Base-by-base conservation (phyloP, 2,113 vertebrate genomes). In the Crotalus tigris region DNA sequence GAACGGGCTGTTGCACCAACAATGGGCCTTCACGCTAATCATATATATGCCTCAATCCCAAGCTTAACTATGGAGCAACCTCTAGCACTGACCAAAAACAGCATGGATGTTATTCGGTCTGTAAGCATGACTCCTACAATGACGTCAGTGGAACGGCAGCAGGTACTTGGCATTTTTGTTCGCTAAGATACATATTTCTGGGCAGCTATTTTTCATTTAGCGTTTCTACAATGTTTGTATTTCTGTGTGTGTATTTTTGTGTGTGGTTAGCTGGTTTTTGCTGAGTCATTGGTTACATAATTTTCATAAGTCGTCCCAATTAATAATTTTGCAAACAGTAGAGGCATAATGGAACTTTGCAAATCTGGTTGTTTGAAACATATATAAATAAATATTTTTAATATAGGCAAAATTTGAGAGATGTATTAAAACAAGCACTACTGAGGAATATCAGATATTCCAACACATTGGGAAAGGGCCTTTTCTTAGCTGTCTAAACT, bases 1-100 rank as follows among this genome's bases (percentile, higher is more conserved):
- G 99, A 99, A 96, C 97, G 99, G 0, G 98, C 98, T 2, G 97
- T 97, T 75, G 97, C 98, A 90, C 98, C 99, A 0, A 97, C 98
- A 58, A 95, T 99, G 97, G 98, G 98, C 96, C 97, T 99, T 94
- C 98, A 99, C 0, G 91, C 97, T 90, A 98, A 97, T 95, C 99
- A 98, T 95, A 96, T 99, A 94, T 99, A 98, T 89, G 64, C 98
- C 12, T 98, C 98, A 96, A 98, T 99, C 96, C 98, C 99, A 75
- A 98, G 98, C 97, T 97, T 99, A 96, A 97, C 98, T 89, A 98
- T 99, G 98, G 99, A 99, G 97, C 99, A 99, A 98, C 99, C 99
- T 10, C 98, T 99, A 39, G 99, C 99, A 87, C 98, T 99, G 96
- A 99, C 99, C 98, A 99, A 99, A 98, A 99, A 97, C 98, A 99